phyloP scores from a whole-genome alignment of 1,140 invertebrate species.

The Macrosteles quadrilineatus region DNA sequence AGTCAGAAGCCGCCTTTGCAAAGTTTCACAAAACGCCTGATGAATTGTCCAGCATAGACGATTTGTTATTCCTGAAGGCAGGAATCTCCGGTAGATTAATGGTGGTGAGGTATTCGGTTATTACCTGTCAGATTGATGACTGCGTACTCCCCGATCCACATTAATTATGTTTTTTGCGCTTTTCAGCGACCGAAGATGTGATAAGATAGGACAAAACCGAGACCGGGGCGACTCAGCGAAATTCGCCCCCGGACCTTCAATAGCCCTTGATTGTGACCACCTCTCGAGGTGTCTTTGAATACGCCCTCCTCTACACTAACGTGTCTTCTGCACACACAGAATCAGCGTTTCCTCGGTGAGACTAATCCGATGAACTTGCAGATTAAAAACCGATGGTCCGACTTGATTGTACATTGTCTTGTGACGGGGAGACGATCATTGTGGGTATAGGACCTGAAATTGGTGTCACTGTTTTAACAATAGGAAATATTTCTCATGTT shows the following conservation, averaged over 20 bases:
- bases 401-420: too few relatives aligned
- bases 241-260: not conserved
- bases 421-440: too few relatives aligned
- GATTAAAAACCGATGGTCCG: conserved; percentile 3
- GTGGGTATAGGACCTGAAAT: too few relatives aligned
- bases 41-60: conserved; percentile 5
- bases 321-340: not conserved
- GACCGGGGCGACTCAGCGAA: conserved; percentile 12
- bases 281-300: not conserved
- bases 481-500: too few relatives aligned
- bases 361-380: conserved; percentile 17
- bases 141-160: conserved; percentile 1
- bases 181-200: conserved; percentile 9
- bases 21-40: not conserved
- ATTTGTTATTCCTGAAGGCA: conserved; percentile 24
- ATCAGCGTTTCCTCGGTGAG: not conserved
- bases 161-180: conserved; percentile 20
- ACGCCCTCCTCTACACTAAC: not conserved
- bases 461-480: too few relatives aligned
- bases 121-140: conserved; percentile 22
- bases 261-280: conserved; percentile 8
- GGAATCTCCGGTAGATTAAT: conserved; percentile 8
- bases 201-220: conserved; percentile 2
- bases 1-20: too few relatives aligned
- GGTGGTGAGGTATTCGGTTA: conserved; percentile 19